Conservation (phyloP, 1,140 invertebrate genomes). For the Aleiodes sp. region DNA sequence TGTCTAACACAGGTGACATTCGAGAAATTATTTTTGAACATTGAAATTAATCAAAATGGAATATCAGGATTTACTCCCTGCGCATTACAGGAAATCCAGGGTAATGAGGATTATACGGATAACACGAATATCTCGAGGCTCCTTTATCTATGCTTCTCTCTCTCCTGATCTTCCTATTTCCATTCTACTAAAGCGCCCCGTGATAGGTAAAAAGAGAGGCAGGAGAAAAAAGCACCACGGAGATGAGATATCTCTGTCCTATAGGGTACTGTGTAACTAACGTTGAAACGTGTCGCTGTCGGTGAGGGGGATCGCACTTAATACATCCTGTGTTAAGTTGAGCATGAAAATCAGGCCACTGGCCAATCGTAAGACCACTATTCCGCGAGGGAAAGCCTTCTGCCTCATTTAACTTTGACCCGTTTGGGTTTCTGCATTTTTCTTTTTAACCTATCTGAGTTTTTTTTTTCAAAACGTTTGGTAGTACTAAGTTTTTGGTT, state of each 20-base stretch:
- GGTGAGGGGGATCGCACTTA: slow-evolving; percentile 37
- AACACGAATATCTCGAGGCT: slow-evolving; percentile 17
- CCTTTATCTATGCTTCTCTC: too few species aligned
- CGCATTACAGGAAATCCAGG: slow-evolving; percentile 1
- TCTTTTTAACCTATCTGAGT: too few species aligned
- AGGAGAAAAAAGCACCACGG: neutral
- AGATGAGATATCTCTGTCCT: neutral
- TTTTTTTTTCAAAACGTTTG: too few species aligned
- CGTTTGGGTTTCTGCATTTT: neutral
- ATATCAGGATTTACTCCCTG: neutral
- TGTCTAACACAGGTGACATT: too few species aligned
- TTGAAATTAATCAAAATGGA: neutral
- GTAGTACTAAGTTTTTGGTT: too few species aligned
- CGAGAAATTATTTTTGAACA: too few species aligned
- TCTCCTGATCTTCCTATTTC: neutral
- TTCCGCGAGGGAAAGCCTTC: neutral
- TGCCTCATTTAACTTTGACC: slow-evolving; percentile 5
- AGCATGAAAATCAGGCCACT: slow-evolving; percentile 46
- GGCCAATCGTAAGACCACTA: slow-evolving; percentile 36
- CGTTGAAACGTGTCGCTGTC: slow-evolving; percentile 9
- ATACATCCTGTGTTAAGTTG: slow-evolving; percentile 31
- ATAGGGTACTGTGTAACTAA: neutral
- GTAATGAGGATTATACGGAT: slow-evolving; percentile 16
- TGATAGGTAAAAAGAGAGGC: neutral
- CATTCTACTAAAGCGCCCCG: neutral